These are phyloP conservation scores for Eueremaeus valkanovi DNA, from an alignment of 2,888 invertebrate genomes.

Conservation along the genomic window DNA sequence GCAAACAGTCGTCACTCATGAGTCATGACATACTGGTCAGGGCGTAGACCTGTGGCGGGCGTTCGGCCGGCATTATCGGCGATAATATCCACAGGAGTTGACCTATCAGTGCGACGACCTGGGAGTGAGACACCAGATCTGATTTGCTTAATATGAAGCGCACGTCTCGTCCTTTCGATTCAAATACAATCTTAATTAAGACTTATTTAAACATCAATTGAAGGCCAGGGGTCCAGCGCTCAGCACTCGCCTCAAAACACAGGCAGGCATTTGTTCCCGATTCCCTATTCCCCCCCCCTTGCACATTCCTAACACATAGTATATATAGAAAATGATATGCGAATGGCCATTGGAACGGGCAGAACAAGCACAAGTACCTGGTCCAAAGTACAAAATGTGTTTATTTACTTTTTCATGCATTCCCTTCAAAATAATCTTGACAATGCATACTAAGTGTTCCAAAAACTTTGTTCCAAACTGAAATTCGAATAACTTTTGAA, in stretches of 20 bases:
- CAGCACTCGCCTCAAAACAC: constrained; percentile 96
- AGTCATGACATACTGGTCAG: constrained; percentile 43
- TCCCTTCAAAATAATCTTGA: constrained; percentile 83
- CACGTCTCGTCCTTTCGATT: constrained; percentile 41
- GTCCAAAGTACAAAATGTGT: too few species aligned
- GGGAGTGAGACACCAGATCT: constrained; percentile 41
- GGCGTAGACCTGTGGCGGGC: constrained; percentile 42
- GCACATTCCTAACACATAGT: too few species aligned
- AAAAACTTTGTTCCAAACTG: constrained; percentile 92
- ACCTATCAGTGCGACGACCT: constrained; percentile 44
- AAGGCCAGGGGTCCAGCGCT: too few species aligned
- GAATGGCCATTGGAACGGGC: constrained; percentile 90
- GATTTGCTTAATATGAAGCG: constrained; percentile 41
- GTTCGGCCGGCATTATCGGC: constrained; percentile 72
- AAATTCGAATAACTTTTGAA: constrained; percentile 86
- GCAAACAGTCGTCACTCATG: constrained; percentile 8
- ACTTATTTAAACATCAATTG: too few species aligned
- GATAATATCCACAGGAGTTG: constrained; percentile 88
- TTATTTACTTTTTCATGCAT: constrained; percentile 68
- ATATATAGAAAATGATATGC: too few species aligned
- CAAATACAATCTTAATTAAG: too few species aligned
- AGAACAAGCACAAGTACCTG: too few species aligned
- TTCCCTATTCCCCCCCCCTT: constrained; percentile 70
- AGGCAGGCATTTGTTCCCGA: constrained; percentile 77
- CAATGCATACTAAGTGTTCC: constrained; percentile 67